Evolutionary conservation across 2,113 vertebrate species (phyloP), one percentile per base, ranked within the genome.

Genomic region (Sapayoa aenigma): DNA sequence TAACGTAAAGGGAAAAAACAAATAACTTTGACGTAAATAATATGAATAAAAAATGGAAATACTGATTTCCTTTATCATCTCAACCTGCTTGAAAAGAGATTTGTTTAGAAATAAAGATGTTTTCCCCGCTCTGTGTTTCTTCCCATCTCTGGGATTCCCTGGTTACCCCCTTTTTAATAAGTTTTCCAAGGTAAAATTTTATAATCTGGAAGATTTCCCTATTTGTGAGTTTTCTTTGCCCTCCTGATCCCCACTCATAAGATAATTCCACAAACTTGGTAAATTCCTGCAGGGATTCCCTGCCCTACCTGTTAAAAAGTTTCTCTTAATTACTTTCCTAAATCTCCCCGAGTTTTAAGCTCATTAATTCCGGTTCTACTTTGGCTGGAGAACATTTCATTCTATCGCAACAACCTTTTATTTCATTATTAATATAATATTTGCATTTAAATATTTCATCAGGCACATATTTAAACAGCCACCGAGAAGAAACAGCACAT

Each of bases 371-470:
- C 21, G 4, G 12, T 18, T 42, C 77, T 37, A 4, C 46, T 49
- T 35, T 3, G 13, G 72, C 56, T 14, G 49, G 53, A 44, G 63
- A 76, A 33, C 1, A 1, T 20, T 62, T 33, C 17, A 5, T 53
- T 15, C 63, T 30, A 53, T 5, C 7, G 2, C 42, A 42, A n/a
- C 39, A 9, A 23, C 12, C 25, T 63, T 73, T 56, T 14, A 50
- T 39, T 92, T 66, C 37, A 58, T 89, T 89, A 90, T 92, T 84
- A 72, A 86, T 56, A n/a, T 30, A 65, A 53, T 89, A 84, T 94
- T 91, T 94, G 85, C 65, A 27, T 14, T 50, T 81, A 21, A 66
- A 90, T 89, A 86, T 90, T 94, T 90, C 31, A 96, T 24, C 42
- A 39, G 63, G 62, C 58, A 49, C 67, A 33, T 41, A 68, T 83